Conservation (phyloP, 2,888 invertebrate species). For the Epinotia bilunana region DNA sequence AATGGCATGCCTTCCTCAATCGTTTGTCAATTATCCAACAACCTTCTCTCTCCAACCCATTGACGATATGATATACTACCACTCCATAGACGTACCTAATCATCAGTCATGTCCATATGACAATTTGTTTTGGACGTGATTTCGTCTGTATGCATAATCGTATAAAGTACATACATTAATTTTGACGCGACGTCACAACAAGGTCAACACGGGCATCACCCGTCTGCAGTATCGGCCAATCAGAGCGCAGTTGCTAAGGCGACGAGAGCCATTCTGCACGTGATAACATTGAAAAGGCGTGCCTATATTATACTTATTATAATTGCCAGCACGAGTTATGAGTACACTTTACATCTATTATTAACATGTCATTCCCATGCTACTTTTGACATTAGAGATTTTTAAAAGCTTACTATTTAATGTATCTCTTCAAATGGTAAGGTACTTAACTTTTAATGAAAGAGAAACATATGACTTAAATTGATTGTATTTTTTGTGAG, state of each 20-base stretch:
- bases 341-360: neutral
- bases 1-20: slow-evolving; percentile 20
- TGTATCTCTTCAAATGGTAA: neutral
- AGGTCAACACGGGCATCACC: slow-evolving; percentile 44
- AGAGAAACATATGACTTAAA: too few species aligned
- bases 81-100: slow-evolving; percentile 17
- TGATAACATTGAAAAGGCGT: slow-evolving; percentile 29
- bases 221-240: slow-evolving; percentile 49
- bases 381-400: neutral
- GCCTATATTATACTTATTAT: slow-evolving; percentile 4
- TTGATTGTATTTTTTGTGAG: too few species aligned
- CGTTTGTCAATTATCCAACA: slow-evolving; percentile 30
- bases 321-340: slow-evolving; percentile 10
- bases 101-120: slow-evolving; percentile 27
- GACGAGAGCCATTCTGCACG: slow-evolving; percentile 12
- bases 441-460: too few species aligned
- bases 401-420: neutral
- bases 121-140: slow-evolving; percentile 32
- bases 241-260: slow-evolving; percentile 37
- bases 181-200: slow-evolving; percentile 44
- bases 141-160: slow-evolving; percentile 1
- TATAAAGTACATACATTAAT: slow-evolving; percentile 3
- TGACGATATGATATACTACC: slow-evolving; percentile 20
- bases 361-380: slow-evolving; percentile 1
- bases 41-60: slow-evolving; percentile 23